Base-by-base conservation (phyloP, 2,888 invertebrate species). In the Lycaena phlaeas region DNA sequence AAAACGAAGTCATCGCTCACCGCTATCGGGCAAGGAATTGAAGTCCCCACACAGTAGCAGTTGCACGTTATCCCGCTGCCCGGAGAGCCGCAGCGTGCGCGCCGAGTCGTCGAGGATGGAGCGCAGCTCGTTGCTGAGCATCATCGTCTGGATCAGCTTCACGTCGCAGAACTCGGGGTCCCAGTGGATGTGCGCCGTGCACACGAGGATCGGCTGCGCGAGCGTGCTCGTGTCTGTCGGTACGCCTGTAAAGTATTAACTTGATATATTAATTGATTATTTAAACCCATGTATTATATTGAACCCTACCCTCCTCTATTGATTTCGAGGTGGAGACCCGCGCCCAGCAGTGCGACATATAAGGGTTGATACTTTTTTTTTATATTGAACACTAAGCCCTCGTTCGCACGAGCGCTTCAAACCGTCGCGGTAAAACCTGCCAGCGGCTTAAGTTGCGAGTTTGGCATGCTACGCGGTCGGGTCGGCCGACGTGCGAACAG, bases 91-190 rank as follows among this genome's bases (percentile, higher is more conserved):
- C 57, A 94, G 89, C 56, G 91, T 92, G 58, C 92, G 90, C 49
- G 92, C 91, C 25, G 94, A 92, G 71, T 95, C 94, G 62, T 96
- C 95, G 49, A 95, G 86, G 49, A 97, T 95, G 47, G 89, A 87
- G 64, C 94, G 91, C 56, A 99, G 86, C 75, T 98, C 98, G 71
- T 96, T 94, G 82, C 96, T 94, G 54, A 99, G 84, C 97, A 99
- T 98, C 94, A 98, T 97, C 25, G 97, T 97, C 82, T 99, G 99
- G 52, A 99, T 97, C 34, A 99, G 88, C 81, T 99, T 99, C 36
- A 99, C 99, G 82, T 99, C 99, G 73, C 98, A 97, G 82, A 93
- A 98, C 85, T 99, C 98, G 0, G 99, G 99, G 87, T 99, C 98
- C 99, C 99, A 99, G 77, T 99, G 98, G 59, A 99, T 96, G 82